phyloP scores from a whole-genome alignment of 2,797 vertebrate genomes.

The Leucoraja ocellata region DNA sequence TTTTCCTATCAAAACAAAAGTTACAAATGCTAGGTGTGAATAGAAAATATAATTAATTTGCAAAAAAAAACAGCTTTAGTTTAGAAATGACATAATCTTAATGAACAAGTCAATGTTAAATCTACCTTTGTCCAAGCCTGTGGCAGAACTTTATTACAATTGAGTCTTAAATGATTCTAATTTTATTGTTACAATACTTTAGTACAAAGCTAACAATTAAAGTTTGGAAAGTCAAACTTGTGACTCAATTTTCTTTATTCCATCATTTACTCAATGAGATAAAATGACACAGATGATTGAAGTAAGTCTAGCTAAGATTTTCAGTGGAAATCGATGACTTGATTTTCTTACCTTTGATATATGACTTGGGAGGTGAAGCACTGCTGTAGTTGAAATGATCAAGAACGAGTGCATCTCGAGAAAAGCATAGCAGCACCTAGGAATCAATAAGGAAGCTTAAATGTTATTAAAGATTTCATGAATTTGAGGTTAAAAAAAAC shows the following conservation, averaged over 20 bases:
- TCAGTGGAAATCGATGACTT: background rate
- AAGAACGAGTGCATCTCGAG: conserved; percentile 83
- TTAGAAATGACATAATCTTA: background rate
- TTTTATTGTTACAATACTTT: background rate
- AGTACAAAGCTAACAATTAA: background rate
- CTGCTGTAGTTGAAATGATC: conserved; percentile 90
- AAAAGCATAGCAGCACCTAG: conserved; percentile 92
- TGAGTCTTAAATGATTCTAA: background rate
- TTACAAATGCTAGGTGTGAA: background rate
- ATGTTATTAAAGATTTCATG: background rate
- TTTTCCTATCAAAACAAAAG: conserved; percentile 63
- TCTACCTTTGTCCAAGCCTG: background rate
- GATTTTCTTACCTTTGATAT: conserved; percentile 72
- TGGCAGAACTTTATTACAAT: too few relatives aligned
- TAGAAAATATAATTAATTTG: background rate
- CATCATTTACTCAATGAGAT: background rate
- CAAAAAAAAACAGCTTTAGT: background rate
- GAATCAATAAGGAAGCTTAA: conserved; percentile 38
- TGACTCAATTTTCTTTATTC: too few relatives aligned
- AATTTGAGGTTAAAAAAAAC: too few relatives aligned
- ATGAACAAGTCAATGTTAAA: background rate
- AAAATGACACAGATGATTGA: background rate
- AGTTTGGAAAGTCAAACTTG: background rate
- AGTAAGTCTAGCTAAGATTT: background rate
- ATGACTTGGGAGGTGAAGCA: conserved; percentile 86